Evolutionary conservation across 2,888 invertebrate genomes (phyloP), one percentile per base, ranked within the genome.

Genomic region (Drosophila fungiperda): DNA sequence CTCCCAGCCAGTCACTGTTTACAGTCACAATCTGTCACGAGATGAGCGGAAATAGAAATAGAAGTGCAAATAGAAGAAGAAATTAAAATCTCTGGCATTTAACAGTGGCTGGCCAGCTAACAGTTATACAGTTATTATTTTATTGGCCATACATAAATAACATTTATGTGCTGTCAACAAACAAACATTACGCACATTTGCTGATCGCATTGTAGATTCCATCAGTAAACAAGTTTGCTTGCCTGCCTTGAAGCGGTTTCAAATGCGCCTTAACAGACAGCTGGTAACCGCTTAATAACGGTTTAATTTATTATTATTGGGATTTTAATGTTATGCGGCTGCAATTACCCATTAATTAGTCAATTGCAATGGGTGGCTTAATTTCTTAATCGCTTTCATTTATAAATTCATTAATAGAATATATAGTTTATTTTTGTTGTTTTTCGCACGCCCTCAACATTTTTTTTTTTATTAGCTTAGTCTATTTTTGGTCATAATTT

Each of bases 401-500:
- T 63, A 52, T 67, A 29, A 17, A 64, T 65, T 64, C 55, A 29
- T 20, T 62, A 35, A 52, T 57, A 73, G 29, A 23, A 29, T 76
- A 29, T 29, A 23, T 45, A 48, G n/a, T 50, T 17, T 23, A 4
- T 49, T 49, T 15, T 58, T 58, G 33, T 57, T 68, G 6, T 58
- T 48, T 26, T 63, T 63, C 63, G 68, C 70, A 84, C 82, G 74
- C 80, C 80, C 68, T 71, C 69, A 49, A 40, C 42, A 65, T 64
- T 79, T 55, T 36, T 54, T 36, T 67, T 54, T 68, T 71, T 68
- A 72, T 66, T 76, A 48, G 40, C 59, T 57, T 48, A 29, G 17
- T 63, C 82, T 70, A 75, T 80, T 82, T 84, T 73, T 68, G 77
- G 83, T 66, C 72, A 83, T 74, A 76, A 72, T 78, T 82, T 78